Evolutionary conservation across 1,140 invertebrate genomes (phyloP).

Genomic region (Brachionus angularis): DNA sequence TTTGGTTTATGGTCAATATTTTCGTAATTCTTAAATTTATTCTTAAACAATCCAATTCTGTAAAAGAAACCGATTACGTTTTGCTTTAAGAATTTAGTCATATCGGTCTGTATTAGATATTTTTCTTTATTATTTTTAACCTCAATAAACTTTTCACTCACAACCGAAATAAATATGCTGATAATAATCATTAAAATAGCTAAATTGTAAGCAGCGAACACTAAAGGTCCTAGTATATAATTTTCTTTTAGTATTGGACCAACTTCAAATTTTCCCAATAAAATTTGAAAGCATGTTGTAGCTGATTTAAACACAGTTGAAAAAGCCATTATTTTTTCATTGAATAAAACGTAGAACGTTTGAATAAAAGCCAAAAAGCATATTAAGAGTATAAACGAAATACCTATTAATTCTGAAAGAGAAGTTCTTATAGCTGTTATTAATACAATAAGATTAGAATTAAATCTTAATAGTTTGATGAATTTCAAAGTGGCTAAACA

Average conservation of each 20-base stretch:
- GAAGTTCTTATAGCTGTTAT: neutral
- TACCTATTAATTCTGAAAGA: slow-evolving; percentile 3
- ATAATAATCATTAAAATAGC: slow-evolving; percentile 48
- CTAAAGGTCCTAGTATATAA: slow-evolving; percentile 45
- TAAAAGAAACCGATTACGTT: neutral
- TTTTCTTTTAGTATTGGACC: slow-evolving; percentile 1
- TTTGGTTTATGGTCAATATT: neutral
- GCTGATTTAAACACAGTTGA: slow-evolving; percentile 51
- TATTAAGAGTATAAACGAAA: slow-evolving; percentile 53
- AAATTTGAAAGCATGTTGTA: slow-evolving; percentile 28
- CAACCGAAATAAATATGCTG: slow-evolving; percentile 49
- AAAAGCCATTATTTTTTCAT: slow-evolving; percentile 51
- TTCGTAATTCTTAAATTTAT: neutral
- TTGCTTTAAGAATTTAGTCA: slow-evolving; percentile 24
- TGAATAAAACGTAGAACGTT: slow-evolving; percentile 6
- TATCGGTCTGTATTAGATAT: slow-evolving; percentile 14
- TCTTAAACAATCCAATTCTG: neutral
- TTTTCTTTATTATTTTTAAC: slow-evolving; percentile 45
- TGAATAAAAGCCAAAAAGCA: slow-evolving; percentile 57
- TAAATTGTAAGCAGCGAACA: slow-evolving; percentile 48
- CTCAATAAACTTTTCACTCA: slow-evolving; percentile 47
- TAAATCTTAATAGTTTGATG: slow-evolving; percentile 43
- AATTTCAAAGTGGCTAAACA: slow-evolving; percentile 38
- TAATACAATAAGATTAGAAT: neutral
- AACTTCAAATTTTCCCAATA: slow-evolving; percentile 43